A percentile compares a stretch with the other conserved stretches of the same genome.
phyloP scores from a whole-genome alignment of 2,113 vertebrate genomes.

The Fulica atra region DNA sequence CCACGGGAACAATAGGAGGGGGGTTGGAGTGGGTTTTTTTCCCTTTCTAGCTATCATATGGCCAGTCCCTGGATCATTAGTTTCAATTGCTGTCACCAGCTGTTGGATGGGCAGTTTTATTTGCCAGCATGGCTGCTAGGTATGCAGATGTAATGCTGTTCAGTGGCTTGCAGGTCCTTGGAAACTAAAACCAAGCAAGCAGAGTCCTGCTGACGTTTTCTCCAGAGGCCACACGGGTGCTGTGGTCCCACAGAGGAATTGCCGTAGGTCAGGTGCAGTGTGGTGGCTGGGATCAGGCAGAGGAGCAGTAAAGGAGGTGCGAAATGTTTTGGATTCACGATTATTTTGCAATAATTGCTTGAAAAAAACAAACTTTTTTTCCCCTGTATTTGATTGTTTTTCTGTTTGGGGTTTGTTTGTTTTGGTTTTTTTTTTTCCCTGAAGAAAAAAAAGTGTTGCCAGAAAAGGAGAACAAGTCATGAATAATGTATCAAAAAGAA shows the following conservation, averaged over 20 bases:
- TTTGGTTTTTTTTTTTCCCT: background rate
- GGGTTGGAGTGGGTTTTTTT: background rate
- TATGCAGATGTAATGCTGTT: background rate
- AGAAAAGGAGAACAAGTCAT: conserved; percentile 44
- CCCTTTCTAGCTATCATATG: background rate
- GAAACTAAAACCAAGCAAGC: background rate
- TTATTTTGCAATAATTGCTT: background rate
- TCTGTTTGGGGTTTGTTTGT: background rate
- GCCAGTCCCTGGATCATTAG: background rate
- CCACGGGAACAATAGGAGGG: background rate
- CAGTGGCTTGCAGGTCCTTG: background rate
- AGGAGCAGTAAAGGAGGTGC: rapidly evolving
- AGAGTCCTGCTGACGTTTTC: background rate
- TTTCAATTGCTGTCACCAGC: background rate
- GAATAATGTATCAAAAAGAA: conserved; percentile 63
- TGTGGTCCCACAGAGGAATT: background rate
- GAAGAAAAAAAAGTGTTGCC: background rate
- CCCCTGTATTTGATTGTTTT: background rate
- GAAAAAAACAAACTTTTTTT: background rate
- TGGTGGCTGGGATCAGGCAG: background rate
- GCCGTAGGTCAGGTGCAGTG: rapidly evolving
- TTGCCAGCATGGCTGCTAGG: background rate
- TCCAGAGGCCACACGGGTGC: background rate
- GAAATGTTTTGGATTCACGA: background rate
- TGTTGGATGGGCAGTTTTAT: background rate